phyloP scores from a whole-genome alignment of 1,140 invertebrate genomes.

The Laupala kohalensis region DNA sequence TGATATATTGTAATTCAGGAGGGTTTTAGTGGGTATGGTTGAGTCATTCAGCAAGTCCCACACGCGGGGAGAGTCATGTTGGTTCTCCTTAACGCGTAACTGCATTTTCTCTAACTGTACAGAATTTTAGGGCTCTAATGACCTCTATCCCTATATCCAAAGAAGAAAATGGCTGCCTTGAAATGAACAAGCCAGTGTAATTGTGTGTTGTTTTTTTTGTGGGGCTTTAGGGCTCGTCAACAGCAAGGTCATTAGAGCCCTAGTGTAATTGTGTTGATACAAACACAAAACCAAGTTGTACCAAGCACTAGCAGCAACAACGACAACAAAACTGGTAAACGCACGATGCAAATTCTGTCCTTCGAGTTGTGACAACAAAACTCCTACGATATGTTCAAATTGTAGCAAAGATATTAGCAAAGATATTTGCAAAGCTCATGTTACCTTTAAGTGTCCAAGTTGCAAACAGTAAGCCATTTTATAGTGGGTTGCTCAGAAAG shows the following conservation, averaged over 20 bases:
- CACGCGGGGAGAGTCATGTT: too few relatives aligned
- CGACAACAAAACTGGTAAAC: background rate
- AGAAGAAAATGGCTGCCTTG: background rate
- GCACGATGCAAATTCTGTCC: slow-evolving; percentile 2
- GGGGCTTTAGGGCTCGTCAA: too few relatives aligned
- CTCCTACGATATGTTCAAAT: background rate
- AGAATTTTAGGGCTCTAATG: too few relatives aligned
- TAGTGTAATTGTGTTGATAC: background rate
- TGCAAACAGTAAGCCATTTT: background rate
- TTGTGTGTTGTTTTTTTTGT: too few relatives aligned
- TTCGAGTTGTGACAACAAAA: slow-evolving; percentile 1
- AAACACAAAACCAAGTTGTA: background rate
- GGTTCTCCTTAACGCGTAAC: too few relatives aligned
- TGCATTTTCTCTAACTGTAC: too few relatives aligned
- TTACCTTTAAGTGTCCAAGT: background rate
- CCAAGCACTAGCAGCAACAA: background rate
- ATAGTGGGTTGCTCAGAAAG: too few relatives aligned
- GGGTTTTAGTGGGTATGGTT: too few relatives aligned
- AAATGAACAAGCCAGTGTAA: background rate
- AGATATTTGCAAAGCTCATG: background rate
- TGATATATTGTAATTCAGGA: too few relatives aligned
- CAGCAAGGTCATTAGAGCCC: too few relatives aligned
- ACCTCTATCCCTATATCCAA: background rate
- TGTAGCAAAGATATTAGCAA: background rate
- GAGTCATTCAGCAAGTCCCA: too few relatives aligned